Base-by-base conservation (phyloP, 2,888 invertebrate species). In the Tenthredo livida region DNA sequence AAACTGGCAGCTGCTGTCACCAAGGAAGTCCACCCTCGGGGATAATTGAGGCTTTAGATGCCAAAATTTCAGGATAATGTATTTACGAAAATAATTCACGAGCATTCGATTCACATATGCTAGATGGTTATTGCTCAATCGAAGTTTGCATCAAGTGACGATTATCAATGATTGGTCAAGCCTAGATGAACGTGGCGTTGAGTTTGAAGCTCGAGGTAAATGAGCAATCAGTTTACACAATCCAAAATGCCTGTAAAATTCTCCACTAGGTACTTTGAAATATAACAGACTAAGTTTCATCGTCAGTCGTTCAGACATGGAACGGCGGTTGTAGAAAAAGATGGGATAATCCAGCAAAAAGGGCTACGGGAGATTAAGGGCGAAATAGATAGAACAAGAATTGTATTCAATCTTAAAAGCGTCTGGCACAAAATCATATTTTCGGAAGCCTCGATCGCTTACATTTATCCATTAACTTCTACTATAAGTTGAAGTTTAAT, bases 221-320 rank as follows among this genome's bases (percentile, higher is more conserved):
- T 37, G 1, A n/a, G n/a, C n/a, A n/a, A n/a, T n/a, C 17, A 40
- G n/a, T 72, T 40, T 17, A n/a, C 15, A 72, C 6, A 2, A 72
- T 72, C 72, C n/a, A 15, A 40, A 40, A 40, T 21, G 37, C 40
- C 2, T 25, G 10, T 25, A 61, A 0, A 21, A 61, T 72, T 37
- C 21, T 37, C 37, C n/a, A n/a, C n/a, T n/a, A 0, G 37, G 37
- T 70, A 70, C 33, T 33, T 37, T 61, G 25, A 29, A 1, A 70
- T 33, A 70, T 33, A 70, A 70, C 70, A 37, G 70, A 37, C 70
- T n/a, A 37, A 70, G 70, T 70, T 70, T 70, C 70, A 29, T 25
- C 61, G 21, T 61, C 25, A 61, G 37, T 7, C 37, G 17, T 67
- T 33, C 33, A 70, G 33, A 70, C 15, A 33, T 15, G 70, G 21